Percentiles rank a stretch among this genome's conserved stretches.
phyloP scores from a whole-genome alignment of 2,797 vertebrate genomes.

The Enteromius afrohamiltoni region DNA sequence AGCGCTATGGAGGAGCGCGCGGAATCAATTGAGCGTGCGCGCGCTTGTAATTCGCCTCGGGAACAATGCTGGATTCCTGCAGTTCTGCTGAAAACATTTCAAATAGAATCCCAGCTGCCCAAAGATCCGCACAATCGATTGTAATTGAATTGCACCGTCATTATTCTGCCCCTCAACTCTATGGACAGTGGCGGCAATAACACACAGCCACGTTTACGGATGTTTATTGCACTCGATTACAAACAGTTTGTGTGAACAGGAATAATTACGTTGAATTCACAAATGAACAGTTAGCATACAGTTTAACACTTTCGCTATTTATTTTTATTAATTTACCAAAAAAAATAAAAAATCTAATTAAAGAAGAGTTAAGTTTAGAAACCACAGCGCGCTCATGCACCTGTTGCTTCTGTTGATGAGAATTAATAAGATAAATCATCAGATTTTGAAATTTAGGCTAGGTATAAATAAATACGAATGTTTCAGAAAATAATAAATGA shows the following conservation, averaged over 20 bases:
- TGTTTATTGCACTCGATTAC: slow-evolving; percentile 28
- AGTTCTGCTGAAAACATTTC: slow-evolving; percentile 79
- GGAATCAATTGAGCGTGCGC: slow-evolving; percentile 75
- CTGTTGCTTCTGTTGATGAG: slow-evolving; percentile 31
- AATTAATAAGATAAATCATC: neutral
- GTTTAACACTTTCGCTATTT: neutral
- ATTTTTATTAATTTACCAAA: neutral
- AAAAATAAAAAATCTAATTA: too few species aligned
- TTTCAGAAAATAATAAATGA: neutral
- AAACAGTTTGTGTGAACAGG: neutral
- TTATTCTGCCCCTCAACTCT: slow-evolving; percentile 69
- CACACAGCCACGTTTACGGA: slow-evolving; percentile 60
- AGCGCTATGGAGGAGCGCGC: slow-evolving; percentile 74
- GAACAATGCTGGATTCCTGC: slow-evolving; percentile 84
- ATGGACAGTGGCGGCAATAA: slow-evolving; percentile 56
- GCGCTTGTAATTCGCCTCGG: slow-evolving; percentile 65
- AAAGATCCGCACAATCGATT: slow-evolving; percentile 72
- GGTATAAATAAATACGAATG: neutral
- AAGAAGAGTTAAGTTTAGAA: neutral
- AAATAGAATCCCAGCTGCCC: slow-evolving; percentile 77
- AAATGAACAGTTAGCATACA: neutral
- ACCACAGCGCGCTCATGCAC: slow-evolving; percentile 15
- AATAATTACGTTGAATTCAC: neutral
- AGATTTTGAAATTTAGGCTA: neutral
- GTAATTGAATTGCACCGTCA: slow-evolving; percentile 72